Evolutionary conservation across 2,888 invertebrate genomes (phyloP).

Genomic region (Dryobota labecula): DNA sequence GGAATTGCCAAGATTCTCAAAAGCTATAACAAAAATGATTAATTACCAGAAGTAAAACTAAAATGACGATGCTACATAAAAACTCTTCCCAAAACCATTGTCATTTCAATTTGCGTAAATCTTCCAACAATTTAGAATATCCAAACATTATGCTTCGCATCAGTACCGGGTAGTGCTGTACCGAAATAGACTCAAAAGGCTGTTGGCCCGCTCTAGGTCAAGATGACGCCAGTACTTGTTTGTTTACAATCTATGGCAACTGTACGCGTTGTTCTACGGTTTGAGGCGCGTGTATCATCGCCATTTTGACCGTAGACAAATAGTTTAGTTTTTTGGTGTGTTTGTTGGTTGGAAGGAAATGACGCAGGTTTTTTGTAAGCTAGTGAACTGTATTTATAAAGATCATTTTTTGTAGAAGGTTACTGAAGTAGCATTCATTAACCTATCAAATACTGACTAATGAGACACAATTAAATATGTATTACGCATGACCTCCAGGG

Average conservation of each 20-base stretch:
- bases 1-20: background rate
- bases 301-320: conserved; percentile 32
- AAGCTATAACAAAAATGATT: conserved; percentile 15
- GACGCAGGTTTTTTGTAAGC: background rate
- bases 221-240: conserved; percentile 61
- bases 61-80: conserved; percentile 1
- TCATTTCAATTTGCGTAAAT: conserved; percentile 41
- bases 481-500: no score
- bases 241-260: conserved; percentile 54
- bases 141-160: conserved; percentile 34
- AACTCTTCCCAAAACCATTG: conserved; percentile 29
- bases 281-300: conserved; percentile 29
- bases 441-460: background rate
- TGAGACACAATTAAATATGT: background rate
- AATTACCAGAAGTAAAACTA: background rate
- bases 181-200: conserved; percentile 72
- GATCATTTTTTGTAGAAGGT: background rate
- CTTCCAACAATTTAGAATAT: conserved; percentile 23
- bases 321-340: conserved; percentile 9
- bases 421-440: background rate
- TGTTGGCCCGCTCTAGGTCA: conserved; percentile 74
- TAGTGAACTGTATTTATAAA: background rate
- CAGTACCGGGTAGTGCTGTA: conserved; percentile 46
- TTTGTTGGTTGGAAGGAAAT: conserved; percentile 17
- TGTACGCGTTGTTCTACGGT: conserved; percentile 25